A percentile compares a stretch with the other conserved stretches of the same genome.
phyloP scores from a whole-genome alignment of 2,797 vertebrate species.

The Lacerta viridis region DNA sequence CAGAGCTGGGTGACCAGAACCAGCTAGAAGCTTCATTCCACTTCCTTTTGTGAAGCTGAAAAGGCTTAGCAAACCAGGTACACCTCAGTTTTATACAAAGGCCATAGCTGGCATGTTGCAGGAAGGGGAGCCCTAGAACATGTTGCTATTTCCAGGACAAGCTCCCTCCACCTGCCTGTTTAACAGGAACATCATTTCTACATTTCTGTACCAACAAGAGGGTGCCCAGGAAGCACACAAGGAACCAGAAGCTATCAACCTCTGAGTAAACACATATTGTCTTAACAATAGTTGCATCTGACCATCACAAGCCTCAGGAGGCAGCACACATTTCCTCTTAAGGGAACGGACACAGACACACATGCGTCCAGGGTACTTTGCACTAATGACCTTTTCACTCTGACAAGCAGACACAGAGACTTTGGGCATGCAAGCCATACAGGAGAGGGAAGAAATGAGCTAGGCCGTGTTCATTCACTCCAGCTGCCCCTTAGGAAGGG shows the following conservation, averaged over 20 bases:
- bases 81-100: background rate
- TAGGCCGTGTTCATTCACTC: background rate
- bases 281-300: constrained; percentile 19
- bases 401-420: background rate
- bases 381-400: constrained; percentile 17
- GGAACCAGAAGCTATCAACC: background rate
- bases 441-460: background rate
- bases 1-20: background rate
- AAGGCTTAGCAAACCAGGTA: background rate
- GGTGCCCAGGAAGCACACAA: too few relatives aligned
- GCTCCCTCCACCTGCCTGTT: background rate
- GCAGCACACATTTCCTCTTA: constrained; percentile 23
- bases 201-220: background rate
- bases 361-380: background rate
- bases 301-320: constrained; percentile 13
- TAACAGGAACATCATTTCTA: background rate
- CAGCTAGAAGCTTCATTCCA: background rate
- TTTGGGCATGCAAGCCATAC: background rate
- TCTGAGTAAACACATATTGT: background rate
- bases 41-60: background rate
- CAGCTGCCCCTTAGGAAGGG: background rate
- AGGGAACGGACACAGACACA: background rate
- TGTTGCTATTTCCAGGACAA: too few relatives aligned
- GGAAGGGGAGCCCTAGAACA: too few relatives aligned
- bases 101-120: background rate